Conservation (phyloP, 2,797 vertebrate genomes). For the Corythornis leucogaster region DNA sequence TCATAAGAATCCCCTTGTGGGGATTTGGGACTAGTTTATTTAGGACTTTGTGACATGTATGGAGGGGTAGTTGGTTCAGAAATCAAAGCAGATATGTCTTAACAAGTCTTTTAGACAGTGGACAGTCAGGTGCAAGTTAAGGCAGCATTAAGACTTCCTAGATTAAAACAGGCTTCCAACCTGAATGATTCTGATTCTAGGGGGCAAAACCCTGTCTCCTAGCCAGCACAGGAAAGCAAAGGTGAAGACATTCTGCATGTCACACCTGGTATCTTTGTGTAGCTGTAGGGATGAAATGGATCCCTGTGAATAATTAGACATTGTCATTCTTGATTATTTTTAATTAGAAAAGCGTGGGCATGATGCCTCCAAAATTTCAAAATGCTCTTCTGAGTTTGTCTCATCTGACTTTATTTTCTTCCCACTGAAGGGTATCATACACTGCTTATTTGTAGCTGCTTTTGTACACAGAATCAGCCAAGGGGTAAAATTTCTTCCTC, state of each 20-base stretch:
- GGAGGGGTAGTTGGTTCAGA: neutral
- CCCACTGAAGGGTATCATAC: neutral
- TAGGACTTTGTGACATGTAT: neutral
- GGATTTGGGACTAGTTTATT: neutral
- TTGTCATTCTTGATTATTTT: neutral
- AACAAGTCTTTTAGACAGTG: neutral
- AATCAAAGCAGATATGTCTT: neutral
- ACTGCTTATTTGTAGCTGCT: neutral
- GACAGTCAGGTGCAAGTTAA: neutral
- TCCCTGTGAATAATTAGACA: neutral
- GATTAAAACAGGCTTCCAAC: neutral
- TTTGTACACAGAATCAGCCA: neutral
- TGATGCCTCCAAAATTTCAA: neutral
- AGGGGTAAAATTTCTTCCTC: neutral
- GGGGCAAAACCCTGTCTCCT: neutral
- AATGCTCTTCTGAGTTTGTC: neutral
- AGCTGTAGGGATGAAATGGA: neutral
- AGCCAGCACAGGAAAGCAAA: neutral
- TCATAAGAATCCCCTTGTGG: neutral
- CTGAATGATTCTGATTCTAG: too few species aligned
- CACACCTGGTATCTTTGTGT: neutral
- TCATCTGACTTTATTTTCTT: neutral
- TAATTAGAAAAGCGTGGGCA: neutral
- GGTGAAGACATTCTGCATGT: neutral
- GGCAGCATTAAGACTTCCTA: neutral